Percentiles rank a stretch among this genome's conserved stretches.
Conservation (phyloP, 2,113 vertebrate species). For the Myxocyprinus asiaticus region DNA sequence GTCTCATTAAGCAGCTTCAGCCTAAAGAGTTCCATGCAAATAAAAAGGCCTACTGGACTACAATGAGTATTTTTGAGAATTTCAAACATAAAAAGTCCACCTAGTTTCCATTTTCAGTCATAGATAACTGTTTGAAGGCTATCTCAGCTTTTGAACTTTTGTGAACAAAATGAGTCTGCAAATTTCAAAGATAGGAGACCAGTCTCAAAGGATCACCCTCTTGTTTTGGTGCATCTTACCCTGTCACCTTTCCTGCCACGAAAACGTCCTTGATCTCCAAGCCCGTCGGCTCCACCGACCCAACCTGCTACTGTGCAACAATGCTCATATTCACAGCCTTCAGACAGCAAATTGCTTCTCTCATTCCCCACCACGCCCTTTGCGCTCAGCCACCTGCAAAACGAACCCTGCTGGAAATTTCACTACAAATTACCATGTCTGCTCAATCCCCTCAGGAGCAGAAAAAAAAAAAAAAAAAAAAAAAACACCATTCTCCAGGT, state of each 20-base stretch:
- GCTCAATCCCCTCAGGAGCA: conserved; percentile 69
- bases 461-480: too few species aligned
- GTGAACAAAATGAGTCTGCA: too few species aligned
- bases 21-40: too few species aligned
- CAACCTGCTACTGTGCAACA: conserved; percentile 65
- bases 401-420: conserved; percentile 78
- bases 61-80: too few species aligned
- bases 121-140: too few species aligned
- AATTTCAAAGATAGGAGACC: not conserved
- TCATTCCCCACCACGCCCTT: conserved; percentile 73
- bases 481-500: conserved; percentile 66
- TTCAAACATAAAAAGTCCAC: too few species aligned
- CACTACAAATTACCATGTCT: conserved; percentile 79
- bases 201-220: not conserved
- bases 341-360: conserved; percentile 77
- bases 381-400: conserved; percentile 78
- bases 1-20: too few species aligned
- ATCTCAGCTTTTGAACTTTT: too few species aligned
- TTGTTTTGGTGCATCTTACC: conserved; percentile 19
- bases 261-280: conserved; percentile 50
- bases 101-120: too few species aligned
- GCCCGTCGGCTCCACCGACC: conserved; percentile 51
- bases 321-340: conserved; percentile 71
- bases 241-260: conserved; percentile 6
- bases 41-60: too few species aligned